Conservation (phyloP, 2,888 invertebrate species). For the Bimastos eiseni region DNA sequence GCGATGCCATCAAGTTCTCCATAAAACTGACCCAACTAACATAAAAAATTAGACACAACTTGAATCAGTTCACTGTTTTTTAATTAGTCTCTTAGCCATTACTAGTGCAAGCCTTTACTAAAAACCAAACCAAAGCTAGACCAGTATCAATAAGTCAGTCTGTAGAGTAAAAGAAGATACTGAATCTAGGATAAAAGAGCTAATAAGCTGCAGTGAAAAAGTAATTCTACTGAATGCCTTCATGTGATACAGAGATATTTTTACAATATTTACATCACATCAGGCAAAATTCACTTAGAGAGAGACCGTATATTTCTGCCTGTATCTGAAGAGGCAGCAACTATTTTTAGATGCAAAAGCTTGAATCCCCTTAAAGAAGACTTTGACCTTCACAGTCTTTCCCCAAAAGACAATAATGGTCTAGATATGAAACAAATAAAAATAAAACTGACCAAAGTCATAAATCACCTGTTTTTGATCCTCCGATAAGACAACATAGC, state of each 20-base stretch:
- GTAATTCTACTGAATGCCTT: not conserved
- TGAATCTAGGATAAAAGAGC: not conserved
- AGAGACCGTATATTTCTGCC: not conserved
- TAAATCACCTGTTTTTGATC: constrained; percentile 22
- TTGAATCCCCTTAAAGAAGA: not conserved
- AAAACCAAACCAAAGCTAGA: not conserved
- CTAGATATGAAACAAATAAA: not conserved
- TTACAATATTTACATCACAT: not conserved
- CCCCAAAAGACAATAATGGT: not conserved
- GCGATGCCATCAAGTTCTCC: constrained; percentile 81
- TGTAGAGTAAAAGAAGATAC: not conserved
- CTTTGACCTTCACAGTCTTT: not conserved
- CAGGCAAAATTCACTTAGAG: not conserved
- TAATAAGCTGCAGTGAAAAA: not conserved
- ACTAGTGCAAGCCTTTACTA: not conserved
- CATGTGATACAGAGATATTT: not conserved
- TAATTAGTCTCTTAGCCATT: not conserved
- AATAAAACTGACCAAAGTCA: not conserved
- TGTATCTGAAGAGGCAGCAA: not conserved
- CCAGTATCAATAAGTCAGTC: not conserved
- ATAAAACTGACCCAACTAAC: constrained; percentile 77
- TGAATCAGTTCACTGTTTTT: not conserved
- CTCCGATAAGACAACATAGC: constrained; percentile 31
- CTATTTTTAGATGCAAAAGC: too few species aligned
- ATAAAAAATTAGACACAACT: not conserved